Percentiles rank a stretch among this genome's conserved stretches.
Evolutionary conservation across 2,888 invertebrate genomes (phyloP).

Genomic region (Clepsis dumicolana): DNA sequence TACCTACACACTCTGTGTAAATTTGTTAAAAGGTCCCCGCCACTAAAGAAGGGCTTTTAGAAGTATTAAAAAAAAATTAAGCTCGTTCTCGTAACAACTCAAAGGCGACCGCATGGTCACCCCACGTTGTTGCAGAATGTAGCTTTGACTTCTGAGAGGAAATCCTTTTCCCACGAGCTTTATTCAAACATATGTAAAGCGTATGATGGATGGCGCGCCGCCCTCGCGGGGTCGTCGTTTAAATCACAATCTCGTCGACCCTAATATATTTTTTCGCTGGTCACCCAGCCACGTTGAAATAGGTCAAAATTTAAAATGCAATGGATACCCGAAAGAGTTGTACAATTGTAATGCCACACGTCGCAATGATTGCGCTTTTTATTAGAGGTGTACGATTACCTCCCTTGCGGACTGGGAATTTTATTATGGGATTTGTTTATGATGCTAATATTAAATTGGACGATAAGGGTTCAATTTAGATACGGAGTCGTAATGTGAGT

Average conservation of each 20-base stretch:
- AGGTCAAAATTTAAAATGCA: slow-evolving; percentile 81
- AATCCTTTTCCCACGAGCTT: slow-evolving; percentile 87
- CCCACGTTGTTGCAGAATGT: slow-evolving; percentile 68
- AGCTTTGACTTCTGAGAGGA: slow-evolving; percentile 84
- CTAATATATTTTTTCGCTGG: slow-evolving; percentile 79
- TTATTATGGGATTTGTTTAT: slow-evolving; percentile 39
- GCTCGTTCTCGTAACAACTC: background rate
- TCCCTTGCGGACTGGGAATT: slow-evolving; percentile 43
- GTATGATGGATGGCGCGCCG: slow-evolving; percentile 84
- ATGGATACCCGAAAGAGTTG: slow-evolving; percentile 70
- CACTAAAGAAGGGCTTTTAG: background rate
- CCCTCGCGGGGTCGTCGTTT: slow-evolving; percentile 78
- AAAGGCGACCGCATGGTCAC: slow-evolving; percentile 54
- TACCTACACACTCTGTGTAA: too few species aligned
- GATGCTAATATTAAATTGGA: slow-evolving; percentile 32
- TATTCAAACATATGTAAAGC: slow-evolving; percentile 87
- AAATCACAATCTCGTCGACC: slow-evolving; percentile 80
- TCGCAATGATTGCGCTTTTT: slow-evolving; percentile 78
- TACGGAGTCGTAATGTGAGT: slow-evolving; percentile 1
- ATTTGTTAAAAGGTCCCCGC: too few species aligned
- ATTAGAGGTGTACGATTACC: slow-evolving; percentile 73
- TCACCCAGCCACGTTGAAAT: slow-evolving; percentile 66
- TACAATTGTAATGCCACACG: slow-evolving; percentile 81
- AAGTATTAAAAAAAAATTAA: background rate
- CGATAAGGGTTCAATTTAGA: slow-evolving; percentile 16